Base-by-base conservation (phyloP, 2,888 invertebrate species). In the Apodemia duryi region DNA sequence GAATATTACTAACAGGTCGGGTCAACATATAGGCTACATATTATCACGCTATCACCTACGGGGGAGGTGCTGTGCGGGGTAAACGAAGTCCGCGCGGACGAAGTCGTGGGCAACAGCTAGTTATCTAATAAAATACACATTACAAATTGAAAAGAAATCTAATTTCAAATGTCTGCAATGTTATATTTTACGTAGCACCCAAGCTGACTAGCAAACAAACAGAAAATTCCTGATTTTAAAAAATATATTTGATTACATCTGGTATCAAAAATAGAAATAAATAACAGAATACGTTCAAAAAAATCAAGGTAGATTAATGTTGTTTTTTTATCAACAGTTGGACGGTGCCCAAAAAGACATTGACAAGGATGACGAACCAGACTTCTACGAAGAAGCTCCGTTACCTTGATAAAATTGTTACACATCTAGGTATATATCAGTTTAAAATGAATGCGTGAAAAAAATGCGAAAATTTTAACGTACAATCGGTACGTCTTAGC, bases 311-410 rank as follows among this genome's bases (percentile, higher is more conserved):
- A 35, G 3, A 64, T 62, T 1, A 43, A 62, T 28, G 41, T 46
- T 32, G 6, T 62, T 49, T 62, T 62, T 13, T 66, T 69, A 68
- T 66, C 70, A 68, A 62, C 86, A 97, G 97, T 92, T 98, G 88
- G 98, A 98, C 85, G 97, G 97, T 75, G 97, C 96, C 73, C 96
- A 96, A 83, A 95, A 95, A 72, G 96, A 96, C 71, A 94, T 93
- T 65, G 96, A 96, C 80, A 94, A 94, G 74, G 97, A 96, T 75
- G 96, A 97, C 81, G 98, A 98, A 82, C 97, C 97, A 9, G 98
- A 98, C 86, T 98, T 98, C 93, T 98, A 98, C 85, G 96, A 97
- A 77, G 96, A 98, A 91, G 97, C 98, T 68, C 96, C 95, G 66
- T 92, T 97, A 81, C 96, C 97, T 74, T 95, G 96, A 74, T 96